phyloP scores from a whole-genome alignment of 23 tunicate genomes.

The Trididemnum nubilum region DNA sequence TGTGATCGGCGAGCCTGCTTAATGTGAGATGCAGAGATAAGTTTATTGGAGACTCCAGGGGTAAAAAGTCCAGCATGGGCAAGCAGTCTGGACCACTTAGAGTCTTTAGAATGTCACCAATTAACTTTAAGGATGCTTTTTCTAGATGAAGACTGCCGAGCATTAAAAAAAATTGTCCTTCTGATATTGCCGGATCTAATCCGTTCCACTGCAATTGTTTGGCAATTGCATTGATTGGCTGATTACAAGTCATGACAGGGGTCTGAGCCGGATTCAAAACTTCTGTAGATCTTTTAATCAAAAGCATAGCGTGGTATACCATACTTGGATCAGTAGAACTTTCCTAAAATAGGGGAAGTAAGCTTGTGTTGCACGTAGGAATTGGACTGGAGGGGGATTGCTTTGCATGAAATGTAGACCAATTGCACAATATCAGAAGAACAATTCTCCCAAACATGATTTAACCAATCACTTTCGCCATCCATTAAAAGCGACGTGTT shows the following conservation, averaged over 20 bases:
- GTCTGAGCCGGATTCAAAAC: slow-evolving; percentile 10
- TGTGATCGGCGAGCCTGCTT: background rate
- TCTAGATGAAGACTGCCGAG: slow-evolving; percentile 9
- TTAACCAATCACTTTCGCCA: slow-evolving; percentile 10
- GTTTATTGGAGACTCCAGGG: background rate
- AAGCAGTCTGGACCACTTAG: background rate
- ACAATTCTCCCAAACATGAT: slow-evolving; percentile 14
- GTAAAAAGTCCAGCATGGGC: background rate
- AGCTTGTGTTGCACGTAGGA: background rate
- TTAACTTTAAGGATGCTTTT: background rate
- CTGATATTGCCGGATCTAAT: background rate
- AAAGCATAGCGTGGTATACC: background rate
- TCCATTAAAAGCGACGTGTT: slow-evolving; percentile 2
- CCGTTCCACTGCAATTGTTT: slow-evolving; percentile 21
- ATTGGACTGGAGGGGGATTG: background rate
- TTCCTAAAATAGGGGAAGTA: slow-evolving; percentile 17
- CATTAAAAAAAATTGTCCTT: background rate
- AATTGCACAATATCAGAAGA: background rate
- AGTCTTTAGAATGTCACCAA: slow-evolving; percentile 3
- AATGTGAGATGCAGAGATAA: background rate
- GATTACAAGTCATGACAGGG: background rate
- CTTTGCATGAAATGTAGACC: slow-evolving; percentile 3
- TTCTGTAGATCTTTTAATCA: background rate
- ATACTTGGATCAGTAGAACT: background rate
- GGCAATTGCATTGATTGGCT: slow-evolving; percentile 10